Base-by-base conservation (phyloP, 2,797 vertebrate genomes). In the Eulemur albifrons region DNA sequence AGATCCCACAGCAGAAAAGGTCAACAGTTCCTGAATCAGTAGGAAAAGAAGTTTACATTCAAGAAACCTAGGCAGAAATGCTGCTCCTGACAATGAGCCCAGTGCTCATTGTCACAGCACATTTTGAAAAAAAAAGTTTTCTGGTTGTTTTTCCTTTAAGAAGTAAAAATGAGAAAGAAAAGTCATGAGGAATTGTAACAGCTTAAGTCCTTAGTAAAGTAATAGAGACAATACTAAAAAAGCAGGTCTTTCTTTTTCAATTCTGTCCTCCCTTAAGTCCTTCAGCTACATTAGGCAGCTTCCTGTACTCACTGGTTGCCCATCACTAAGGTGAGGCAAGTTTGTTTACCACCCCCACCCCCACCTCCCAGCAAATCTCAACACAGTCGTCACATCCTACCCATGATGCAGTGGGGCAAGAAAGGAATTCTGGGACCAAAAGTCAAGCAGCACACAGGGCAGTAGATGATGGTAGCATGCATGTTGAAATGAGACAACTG, bases 401-500 rank as follows among this genome's bases (percentile, higher is more conserved):
- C 3, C 10, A 81, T 69, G 81, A 96, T 91, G 96, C 76, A 94
- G 81, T 32, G 17, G 84, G 72, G 25, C 57, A 79, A 93, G 77
- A 72, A 17, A 93, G 52, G 23, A 72, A 95, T 85, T 90, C 18
- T 7, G 82, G 76, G 83, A 89, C 86, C 80, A 82, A 90, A 93
- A 96, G 43, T 63, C 67, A 82, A 95, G 69, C 87, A 81, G 40
- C n/a, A 52, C 25, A 61, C 72, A 93, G 96, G 61, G 90, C 89
- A 70, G 89, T 43, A 88, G 89, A 97, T 76, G 52, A 38, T 25
- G 92, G n/a, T 35, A 90, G 85, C 72, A 76, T 18, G 35, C 1
- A 2, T 72, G 94, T 94, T 94, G 54, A 80, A 97, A 90, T 86
- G 86, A 95, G 85, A 93, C 57, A 86, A 82, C 67, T 69, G 81